phyloP scores from a whole-genome alignment of 1,140 invertebrate genomes.

The Sinonovacula constricta region DNA sequence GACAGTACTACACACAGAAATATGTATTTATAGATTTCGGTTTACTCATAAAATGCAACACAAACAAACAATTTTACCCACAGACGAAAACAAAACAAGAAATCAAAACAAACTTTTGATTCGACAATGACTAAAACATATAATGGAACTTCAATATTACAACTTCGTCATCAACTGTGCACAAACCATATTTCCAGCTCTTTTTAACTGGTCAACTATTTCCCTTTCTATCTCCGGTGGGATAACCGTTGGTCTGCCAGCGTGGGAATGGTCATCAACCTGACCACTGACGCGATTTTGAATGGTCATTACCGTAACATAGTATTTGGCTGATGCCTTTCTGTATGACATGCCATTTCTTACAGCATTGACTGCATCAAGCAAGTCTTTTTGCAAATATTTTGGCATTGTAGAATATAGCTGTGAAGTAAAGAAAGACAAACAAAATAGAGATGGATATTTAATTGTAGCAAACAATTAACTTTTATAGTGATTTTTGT shows the following conservation, averaged over 20 bases:
- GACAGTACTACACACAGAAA: too few relatives aligned
- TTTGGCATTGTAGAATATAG: not conserved
- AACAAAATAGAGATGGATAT: too few relatives aligned
- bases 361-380: slow-evolving; percentile 11
- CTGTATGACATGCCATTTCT: slow-evolving; percentile 5
- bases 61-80: too few relatives aligned
- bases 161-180: too few relatives aligned
- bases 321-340: slow-evolving; percentile 7
- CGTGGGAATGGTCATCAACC: not conserved
- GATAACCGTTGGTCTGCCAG: slow-evolving; percentile 18
- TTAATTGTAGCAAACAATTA: not conserved
- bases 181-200: too few relatives aligned
- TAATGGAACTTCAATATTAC: too few relatives aligned
- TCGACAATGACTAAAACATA: too few relatives aligned
- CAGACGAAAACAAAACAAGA: too few relatives aligned
- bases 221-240: not conserved
- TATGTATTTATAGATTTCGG: too few relatives aligned
- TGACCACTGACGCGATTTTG: slow-evolving; percentile 7
- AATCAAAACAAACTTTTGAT: too few relatives aligned
- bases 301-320: slow-evolving; percentile 15
- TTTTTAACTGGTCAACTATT: not conserved
- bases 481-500: not conserved
- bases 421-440: not conserved
- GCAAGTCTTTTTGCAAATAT: slow-evolving; percentile 9
- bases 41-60: too few relatives aligned